Evolutionary conservation across 2,797 vertebrate genomes (phyloP).

Genomic region (Trematocara caparti): DNA sequence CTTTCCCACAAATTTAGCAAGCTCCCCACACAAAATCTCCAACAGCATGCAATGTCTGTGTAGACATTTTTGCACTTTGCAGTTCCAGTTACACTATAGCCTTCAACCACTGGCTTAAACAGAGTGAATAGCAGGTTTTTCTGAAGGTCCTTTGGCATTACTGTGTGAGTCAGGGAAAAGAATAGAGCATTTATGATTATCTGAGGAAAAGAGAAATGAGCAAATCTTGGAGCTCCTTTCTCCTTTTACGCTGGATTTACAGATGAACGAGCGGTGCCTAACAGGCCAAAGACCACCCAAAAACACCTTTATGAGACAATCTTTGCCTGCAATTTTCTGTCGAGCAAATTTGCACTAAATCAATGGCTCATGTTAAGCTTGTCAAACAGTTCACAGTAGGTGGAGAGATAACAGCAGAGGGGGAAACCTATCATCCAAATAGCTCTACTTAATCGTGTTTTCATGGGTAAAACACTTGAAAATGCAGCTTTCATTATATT

Average conservation of each 20-base stretch:
- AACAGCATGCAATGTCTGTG: background rate
- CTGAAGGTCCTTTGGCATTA: background rate
- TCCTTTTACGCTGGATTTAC: background rate
- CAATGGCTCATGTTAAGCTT: slow-evolving; percentile 25
- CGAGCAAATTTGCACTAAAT: slow-evolving; percentile 12
- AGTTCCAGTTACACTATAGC: background rate
- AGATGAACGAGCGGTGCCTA: background rate
- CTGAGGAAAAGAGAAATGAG: background rate
- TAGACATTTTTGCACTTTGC: background rate
- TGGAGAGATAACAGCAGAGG: slow-evolving; percentile 37
- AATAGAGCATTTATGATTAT: background rate
- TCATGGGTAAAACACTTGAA: slow-evolving; percentile 36
- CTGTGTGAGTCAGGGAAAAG: background rate
- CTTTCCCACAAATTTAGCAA: background rate
- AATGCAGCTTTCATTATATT: slow-evolving; percentile 28
- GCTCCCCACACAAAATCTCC: background rate
- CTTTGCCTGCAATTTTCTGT: slow-evolving; percentile 12
- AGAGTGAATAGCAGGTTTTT: background rate
- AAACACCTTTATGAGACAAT: background rate
- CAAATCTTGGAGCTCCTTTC: background rate
- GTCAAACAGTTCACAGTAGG: slow-evolving; percentile 48
- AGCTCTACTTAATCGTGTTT: slow-evolving; percentile 43
- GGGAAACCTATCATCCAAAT: slow-evolving; percentile 44
- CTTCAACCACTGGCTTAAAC: background rate
- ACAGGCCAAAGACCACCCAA: background rate